Evolutionary conservation across 2,888 invertebrate species (phyloP).

Genomic region (Sisyra terminalis): DNA sequence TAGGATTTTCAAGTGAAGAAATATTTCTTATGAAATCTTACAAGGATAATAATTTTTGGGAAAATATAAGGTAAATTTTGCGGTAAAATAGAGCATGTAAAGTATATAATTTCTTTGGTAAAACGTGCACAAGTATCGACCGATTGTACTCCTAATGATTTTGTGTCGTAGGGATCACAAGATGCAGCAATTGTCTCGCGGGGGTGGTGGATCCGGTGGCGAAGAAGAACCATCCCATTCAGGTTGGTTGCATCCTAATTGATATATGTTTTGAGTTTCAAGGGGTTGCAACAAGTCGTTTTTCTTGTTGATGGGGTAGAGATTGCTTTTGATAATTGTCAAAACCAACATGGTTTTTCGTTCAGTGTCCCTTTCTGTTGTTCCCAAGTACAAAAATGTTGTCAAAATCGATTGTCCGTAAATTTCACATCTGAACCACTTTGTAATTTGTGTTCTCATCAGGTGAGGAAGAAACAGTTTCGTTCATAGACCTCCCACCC

Average conservation of each 20-base stretch:
- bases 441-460: conserved; percentile 18
- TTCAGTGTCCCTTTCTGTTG: conserved; percentile 2
- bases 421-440: conserved; percentile 3
- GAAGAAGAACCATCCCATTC: conserved; percentile 65
- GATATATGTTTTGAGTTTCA: not conserved
- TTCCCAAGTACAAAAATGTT: not conserved
- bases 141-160: conserved; percentile 10
- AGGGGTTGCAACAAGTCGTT: not conserved
- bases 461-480: conserved; percentile 63
- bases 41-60: not conserved
- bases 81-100: not conserved
- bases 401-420: conserved; percentile 1
- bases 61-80: not conserved
- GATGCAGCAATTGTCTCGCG: conserved; percentile 56
- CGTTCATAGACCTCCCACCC: conserved; percentile 64
- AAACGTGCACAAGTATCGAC: not conserved
- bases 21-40: not conserved
- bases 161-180: conserved; percentile 57
- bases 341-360: conserved; percentile 4
- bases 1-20: not conserved
- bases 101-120: not conserved
- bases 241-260: conserved; percentile 30
- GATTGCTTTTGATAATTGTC: not conserved
- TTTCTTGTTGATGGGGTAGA: not conserved
- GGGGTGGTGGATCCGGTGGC: conserved; percentile 43